Percentiles rank a stretch among this genome's conserved stretches.
Evolutionary conservation across 2,797 vertebrate genomes (phyloP).

Genomic region (Falco peregrinus): DNA sequence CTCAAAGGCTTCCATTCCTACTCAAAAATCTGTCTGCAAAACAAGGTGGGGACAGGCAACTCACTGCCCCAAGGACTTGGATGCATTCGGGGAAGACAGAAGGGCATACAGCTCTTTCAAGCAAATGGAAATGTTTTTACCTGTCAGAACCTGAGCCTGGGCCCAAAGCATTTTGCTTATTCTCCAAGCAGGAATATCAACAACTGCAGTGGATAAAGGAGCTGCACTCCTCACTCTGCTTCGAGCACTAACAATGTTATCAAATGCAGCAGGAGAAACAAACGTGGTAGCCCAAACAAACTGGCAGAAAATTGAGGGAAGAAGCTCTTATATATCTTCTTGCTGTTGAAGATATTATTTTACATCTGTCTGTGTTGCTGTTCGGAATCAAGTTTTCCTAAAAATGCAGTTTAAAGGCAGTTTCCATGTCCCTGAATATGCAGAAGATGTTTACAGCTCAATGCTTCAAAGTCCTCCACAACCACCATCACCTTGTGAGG

Average conservation of each 20-base stretch:
- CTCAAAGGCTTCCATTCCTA: not conserved
- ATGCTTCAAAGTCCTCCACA: not conserved
- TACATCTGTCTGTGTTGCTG: not conserved
- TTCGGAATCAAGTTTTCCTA: not conserved
- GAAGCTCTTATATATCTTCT: not conserved
- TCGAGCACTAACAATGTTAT: not conserved
- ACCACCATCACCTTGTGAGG: not conserved
- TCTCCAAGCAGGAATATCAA: not conserved
- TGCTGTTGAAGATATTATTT: not conserved
- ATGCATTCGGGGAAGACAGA: not conserved
- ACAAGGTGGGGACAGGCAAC: accelerated
- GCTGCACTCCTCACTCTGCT: not conserved
- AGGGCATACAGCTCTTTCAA: not conserved
- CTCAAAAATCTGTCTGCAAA: not conserved
- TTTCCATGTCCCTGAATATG: not conserved
- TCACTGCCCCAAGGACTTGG: not conserved
- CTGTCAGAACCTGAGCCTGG: not conserved
- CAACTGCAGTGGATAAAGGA: not conserved
- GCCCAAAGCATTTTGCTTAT: not conserved
- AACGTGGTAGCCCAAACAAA: not conserved
- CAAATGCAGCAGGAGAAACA: not conserved
- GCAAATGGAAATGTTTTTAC: not conserved
- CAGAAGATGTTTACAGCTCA: not conserved
- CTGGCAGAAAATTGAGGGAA: not conserved
- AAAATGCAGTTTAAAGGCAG: not conserved